Evolutionary conservation across 2,113 vertebrate species (phyloP).

Genomic region (Eretmochelys imbricata): DNA sequence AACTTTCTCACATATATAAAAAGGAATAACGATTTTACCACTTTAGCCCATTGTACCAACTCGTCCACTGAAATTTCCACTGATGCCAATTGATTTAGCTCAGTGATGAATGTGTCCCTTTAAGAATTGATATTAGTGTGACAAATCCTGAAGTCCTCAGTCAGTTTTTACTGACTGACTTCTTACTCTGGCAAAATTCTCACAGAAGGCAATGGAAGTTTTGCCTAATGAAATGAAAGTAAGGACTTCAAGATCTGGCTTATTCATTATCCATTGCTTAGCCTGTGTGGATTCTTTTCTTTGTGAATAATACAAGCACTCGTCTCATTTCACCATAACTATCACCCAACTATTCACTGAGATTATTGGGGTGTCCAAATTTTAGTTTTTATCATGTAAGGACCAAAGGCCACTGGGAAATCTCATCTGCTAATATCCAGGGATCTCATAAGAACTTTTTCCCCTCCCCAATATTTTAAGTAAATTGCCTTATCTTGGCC

Average conservation of each 20-base stretch:
- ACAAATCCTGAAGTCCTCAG: neutral
- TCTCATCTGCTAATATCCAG: neutral
- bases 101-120: constrained; percentile 12
- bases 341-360: neutral
- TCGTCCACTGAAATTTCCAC: neutral
- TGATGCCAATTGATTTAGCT: constrained; percentile 4
- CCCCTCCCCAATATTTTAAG: neutral
- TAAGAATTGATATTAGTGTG: neutral
- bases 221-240: neutral
- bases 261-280: neutral
- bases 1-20: neutral
- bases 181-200: neutral
- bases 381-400: neutral
- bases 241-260: neutral
- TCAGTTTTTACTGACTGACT: neutral
- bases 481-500: neutral
- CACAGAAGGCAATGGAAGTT: neutral
- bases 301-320: neutral
- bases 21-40: constrained; percentile 12
- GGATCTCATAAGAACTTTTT: neutral
- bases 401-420: neutral
- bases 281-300: neutral
- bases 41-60: neutral
- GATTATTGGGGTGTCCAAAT: neutral
- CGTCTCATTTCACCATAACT: neutral